Percentiles rank a stretch among this genome's conserved stretches.
These are phyloP conservation scores for Dinomys branickii DNA, from an alignment of 2,113 vertebrate species.

Conservation along the genomic window DNA sequence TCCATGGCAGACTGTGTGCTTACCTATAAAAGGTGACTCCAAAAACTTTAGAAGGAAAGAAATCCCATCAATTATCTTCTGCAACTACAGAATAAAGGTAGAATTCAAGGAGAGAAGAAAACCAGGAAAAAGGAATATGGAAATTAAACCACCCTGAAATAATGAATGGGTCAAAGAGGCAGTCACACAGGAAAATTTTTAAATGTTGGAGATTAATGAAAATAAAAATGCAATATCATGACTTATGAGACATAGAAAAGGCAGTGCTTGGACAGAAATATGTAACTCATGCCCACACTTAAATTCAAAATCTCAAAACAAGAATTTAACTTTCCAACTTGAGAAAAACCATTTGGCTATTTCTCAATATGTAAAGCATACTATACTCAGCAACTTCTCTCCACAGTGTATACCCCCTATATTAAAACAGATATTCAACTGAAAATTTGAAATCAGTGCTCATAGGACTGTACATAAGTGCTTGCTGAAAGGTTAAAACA, in stretches of 20 bases:
- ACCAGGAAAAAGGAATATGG: neutral
- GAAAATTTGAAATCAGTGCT: neutral
- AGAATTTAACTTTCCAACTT: neutral
- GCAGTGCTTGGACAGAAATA: neutral
- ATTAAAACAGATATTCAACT: neutral
- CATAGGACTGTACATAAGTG: neutral
- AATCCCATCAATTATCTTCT: neutral
- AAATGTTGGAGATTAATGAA: neutral
- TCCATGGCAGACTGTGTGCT: neutral
- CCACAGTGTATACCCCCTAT: neutral
- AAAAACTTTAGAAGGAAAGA: neutral
- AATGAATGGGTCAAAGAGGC: neutral
- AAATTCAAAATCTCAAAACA: neutral
- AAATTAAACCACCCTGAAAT: neutral
- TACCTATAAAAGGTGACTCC: neutral
- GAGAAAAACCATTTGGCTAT: neutral
- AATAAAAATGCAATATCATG: slow-evolving; percentile 3
- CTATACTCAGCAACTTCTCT: neutral
- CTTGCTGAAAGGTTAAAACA: neutral
- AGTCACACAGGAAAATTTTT: neutral
- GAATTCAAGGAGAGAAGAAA: neutral
- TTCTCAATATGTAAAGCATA: neutral
- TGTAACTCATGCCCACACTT: neutral
- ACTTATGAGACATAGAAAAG: neutral
- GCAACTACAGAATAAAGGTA: neutral